Conservation (phyloP, 92 coral and sea anemone genomes). For the Diadumene lineata region DNA sequence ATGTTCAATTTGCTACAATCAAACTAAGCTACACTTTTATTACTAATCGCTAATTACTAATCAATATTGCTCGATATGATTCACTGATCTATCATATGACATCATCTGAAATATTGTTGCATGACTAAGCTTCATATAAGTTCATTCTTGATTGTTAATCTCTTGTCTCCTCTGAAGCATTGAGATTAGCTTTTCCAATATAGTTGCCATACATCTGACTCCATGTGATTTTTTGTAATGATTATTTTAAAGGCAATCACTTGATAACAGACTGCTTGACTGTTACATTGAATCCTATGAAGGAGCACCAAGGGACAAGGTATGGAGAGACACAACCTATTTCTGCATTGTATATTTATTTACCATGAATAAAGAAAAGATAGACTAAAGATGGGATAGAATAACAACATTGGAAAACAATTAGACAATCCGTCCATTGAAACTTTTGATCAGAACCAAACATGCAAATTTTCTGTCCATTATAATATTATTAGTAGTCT, state of each 20-base stretch:
- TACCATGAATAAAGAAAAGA: background rate
- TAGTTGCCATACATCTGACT: slow-evolving; percentile 31
- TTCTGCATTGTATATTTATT: background rate
- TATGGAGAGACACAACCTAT: background rate
- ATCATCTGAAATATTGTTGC: background rate
- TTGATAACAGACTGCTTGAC: slow-evolving; percentile 90
- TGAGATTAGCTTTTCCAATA: background rate
- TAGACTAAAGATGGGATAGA: too few species aligned
- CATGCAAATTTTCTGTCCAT: too few species aligned
- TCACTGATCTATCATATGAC: background rate
- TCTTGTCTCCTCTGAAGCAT: background rate
- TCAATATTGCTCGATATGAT: too few species aligned
- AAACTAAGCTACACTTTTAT: too few species aligned
- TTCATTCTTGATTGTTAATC: background rate
- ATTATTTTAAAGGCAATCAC: slow-evolving; percentile 72
- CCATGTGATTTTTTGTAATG: slow-evolving; percentile 12
- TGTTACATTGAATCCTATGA: slow-evolving; percentile 96
- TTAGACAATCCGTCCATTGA: too few species aligned
- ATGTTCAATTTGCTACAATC: too few species aligned
- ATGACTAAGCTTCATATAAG: background rate
- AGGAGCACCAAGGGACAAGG: slow-evolving; percentile 99
- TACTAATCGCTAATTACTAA: too few species aligned
- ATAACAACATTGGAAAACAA: too few species aligned
- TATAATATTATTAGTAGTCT: too few species aligned
- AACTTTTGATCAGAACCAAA: too few species aligned